Conservation (phyloP, 2,113 vertebrate species). For the Craseonycteris thonglongyai region DNA sequence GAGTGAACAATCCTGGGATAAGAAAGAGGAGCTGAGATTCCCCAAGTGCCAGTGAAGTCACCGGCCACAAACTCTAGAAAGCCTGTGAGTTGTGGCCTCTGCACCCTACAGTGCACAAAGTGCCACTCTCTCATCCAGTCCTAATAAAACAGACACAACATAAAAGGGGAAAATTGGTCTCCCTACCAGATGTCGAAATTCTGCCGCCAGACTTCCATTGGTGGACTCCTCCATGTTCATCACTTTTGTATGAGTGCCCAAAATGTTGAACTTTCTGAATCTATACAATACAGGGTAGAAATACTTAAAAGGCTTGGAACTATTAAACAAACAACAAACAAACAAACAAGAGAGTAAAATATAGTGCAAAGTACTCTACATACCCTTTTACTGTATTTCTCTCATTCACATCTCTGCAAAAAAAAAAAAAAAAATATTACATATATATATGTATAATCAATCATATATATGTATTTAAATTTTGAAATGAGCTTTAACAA, state of each 20-base stretch:
- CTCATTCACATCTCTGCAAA: slow-evolving; percentile 91
- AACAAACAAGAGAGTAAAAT: background rate
- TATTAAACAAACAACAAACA: background rate
- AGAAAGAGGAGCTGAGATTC: background rate
- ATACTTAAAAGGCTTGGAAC: background rate
- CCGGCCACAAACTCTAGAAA: background rate
- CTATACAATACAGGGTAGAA: slow-evolving; percentile 71
- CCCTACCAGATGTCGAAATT: slow-evolving; percentile 95
- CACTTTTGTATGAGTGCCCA: slow-evolving; percentile 96
- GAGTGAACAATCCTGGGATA: background rate
- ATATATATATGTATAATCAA: background rate
- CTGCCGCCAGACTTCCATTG: slow-evolving; percentile 95
- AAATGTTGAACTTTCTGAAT: slow-evolving; percentile 96
- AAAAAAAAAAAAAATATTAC: background rate
- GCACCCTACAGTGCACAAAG: background rate
- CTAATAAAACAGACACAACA: background rate
- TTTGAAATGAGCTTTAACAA: background rate
- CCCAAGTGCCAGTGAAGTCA: background rate
- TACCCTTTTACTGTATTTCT: slow-evolving; percentile 91
- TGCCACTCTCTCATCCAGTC: rapidly evolving
- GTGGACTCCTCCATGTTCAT: slow-evolving; percentile 99
- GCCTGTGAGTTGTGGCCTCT: rapidly evolving
- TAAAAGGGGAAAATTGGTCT: rapidly evolving
- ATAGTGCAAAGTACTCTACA: slow-evolving; percentile 19
- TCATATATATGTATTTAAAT: background rate